Percentiles rank a stretch among this genome's conserved stretches.
These are phyloP conservation scores for Mylabris sibirica DNA, from an alignment of 2,888 invertebrate species.

Conservation along the genomic window DNA sequence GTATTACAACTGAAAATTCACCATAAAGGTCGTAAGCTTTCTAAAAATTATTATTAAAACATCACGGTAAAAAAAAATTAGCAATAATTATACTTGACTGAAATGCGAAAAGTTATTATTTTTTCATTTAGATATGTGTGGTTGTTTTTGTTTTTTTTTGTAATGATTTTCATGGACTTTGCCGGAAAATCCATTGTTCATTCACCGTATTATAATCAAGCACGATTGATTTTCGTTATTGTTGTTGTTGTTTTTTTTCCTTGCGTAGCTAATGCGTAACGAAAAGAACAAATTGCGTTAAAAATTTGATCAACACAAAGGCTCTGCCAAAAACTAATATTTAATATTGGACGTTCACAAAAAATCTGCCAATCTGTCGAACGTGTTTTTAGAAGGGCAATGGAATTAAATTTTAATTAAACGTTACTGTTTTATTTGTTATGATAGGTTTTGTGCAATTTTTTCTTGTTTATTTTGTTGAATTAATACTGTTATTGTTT, in stretches of 20 bases:
- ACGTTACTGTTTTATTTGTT: neutral
- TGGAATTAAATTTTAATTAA: constrained; percentile 7
- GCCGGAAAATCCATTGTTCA: constrained; percentile 4
- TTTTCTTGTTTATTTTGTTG: neutral
- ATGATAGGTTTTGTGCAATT: neutral
- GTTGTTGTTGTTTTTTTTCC: neutral
- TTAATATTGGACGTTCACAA: neutral
- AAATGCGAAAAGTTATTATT: neutral
- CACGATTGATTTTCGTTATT: constrained; percentile 7
- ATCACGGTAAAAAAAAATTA: neutral
- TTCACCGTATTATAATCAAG: neutral
- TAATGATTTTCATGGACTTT: neutral
- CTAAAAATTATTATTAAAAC: neutral
- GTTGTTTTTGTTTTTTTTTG: neutral
- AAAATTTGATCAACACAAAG: constrained; percentile 3
- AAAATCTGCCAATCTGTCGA: neutral
- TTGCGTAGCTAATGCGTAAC: neutral
- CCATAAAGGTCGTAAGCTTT: neutral
- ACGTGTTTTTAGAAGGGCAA: neutral
- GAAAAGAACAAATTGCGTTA: neutral
- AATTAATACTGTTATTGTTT: neutral
- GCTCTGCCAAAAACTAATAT: constrained; percentile 1
- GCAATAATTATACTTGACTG: neutral
- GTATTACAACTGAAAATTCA: neutral
- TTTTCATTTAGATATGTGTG: neutral